Conservation (phyloP, 2,113 vertebrate genomes). For the Budorcas taxicolor region DNA sequence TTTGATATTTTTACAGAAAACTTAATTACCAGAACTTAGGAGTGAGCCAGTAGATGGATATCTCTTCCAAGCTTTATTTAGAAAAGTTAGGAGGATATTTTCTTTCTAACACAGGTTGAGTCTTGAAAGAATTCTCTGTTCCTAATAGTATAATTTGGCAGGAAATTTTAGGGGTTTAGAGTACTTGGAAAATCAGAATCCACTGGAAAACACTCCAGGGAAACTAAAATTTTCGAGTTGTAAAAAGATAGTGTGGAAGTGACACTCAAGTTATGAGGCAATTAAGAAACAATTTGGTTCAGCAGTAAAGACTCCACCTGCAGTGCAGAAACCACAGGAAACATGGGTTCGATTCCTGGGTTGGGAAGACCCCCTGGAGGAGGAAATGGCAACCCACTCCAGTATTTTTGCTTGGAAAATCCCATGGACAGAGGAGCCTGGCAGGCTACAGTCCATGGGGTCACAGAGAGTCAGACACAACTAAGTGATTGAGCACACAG, state of each 20-base stretch:
- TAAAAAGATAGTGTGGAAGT: background rate
- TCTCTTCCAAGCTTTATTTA: background rate
- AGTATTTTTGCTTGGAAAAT: background rate
- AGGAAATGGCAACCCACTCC: background rate
- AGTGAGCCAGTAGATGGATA: background rate
- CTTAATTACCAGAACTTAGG: background rate
- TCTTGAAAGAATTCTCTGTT: background rate
- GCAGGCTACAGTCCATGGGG: background rate
- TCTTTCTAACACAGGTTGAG: background rate
- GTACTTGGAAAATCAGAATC: background rate
- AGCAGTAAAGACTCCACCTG: background rate
- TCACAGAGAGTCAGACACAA: background rate
- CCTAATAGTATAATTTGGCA: background rate
- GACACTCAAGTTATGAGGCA: background rate
- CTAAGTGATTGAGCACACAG: background rate
- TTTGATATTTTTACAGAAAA: conserved; percentile 9
- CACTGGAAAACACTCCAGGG: background rate
- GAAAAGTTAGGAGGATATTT: background rate
- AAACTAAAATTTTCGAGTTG: background rate
- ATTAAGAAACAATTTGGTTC: background rate
- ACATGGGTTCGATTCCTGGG: background rate
- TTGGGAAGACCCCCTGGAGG: background rate
- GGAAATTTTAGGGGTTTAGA: background rate
- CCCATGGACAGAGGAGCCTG: background rate
- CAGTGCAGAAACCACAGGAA: background rate